Percentiles rank a stretch among this genome's conserved stretches.
These are phyloP conservation scores for Chymomyza costata DNA, from an alignment of 1,140 invertebrate species.

Conservation along the genomic window DNA sequence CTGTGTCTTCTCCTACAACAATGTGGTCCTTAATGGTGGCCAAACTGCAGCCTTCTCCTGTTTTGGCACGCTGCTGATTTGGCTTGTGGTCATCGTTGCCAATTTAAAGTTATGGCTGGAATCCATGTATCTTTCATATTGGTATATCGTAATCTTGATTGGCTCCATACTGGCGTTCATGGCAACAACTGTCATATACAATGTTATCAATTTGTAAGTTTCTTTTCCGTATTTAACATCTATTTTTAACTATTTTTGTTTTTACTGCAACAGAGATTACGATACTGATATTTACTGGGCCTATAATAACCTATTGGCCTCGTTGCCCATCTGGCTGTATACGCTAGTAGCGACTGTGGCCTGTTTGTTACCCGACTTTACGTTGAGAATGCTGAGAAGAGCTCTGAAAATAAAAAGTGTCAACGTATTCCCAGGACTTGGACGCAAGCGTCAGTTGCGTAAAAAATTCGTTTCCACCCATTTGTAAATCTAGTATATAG, in stretches of 20 bases:
- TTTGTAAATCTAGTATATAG: slow-evolving; percentile 40
- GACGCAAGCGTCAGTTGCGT: slow-evolving; percentile 52
- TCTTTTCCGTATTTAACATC: too few relatives aligned
- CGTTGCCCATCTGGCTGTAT: slow-evolving; percentile 79
- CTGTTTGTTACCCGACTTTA: slow-evolving; percentile 80
- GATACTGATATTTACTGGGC: slow-evolving; percentile 81
- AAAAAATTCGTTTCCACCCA: slow-evolving; percentile 54
- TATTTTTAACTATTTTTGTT: slow-evolving; percentile 7
- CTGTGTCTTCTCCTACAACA: slow-evolving; percentile 67
- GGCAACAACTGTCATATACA: slow-evolving; percentile 78
- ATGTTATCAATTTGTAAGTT: slow-evolving; percentile 79
- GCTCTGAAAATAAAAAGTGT: slow-evolving; percentile 52
- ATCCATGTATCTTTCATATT: slow-evolving; percentile 80
- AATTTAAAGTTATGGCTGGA: slow-evolving; percentile 80
- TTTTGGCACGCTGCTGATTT: slow-evolving; percentile 77
- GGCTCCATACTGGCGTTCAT: slow-evolving; percentile 80
- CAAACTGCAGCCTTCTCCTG: slow-evolving; percentile 76
- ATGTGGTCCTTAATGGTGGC: slow-evolving; percentile 75
- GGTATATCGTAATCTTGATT: slow-evolving; percentile 78
- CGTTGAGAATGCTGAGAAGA: slow-evolving; percentile 61
- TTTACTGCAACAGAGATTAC: slow-evolving; percentile 74
- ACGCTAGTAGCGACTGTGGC: slow-evolving; percentile 77
- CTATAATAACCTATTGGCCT: slow-evolving; percentile 78
- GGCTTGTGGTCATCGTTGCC: slow-evolving; percentile 76
- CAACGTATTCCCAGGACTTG: slow-evolving; percentile 59